phyloP scores from a whole-genome alignment of 1,140 invertebrate genomes.

The Cephus cinctus region DNA sequence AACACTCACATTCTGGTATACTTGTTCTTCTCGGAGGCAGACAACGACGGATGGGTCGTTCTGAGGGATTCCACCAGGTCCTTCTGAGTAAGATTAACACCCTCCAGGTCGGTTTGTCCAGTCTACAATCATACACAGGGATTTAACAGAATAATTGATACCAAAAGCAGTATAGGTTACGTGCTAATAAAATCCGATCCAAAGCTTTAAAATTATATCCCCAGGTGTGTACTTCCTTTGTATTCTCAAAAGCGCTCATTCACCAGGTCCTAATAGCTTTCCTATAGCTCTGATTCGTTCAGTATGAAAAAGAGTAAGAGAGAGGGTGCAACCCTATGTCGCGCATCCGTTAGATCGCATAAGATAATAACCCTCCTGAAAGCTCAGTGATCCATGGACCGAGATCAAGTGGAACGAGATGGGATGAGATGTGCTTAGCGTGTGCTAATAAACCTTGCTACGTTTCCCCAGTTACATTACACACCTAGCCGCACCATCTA shows the following conservation, averaged over 20 bases:
- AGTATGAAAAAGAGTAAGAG: too few species aligned
- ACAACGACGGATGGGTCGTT: slow-evolving; percentile 68
- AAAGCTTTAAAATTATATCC: too few species aligned
- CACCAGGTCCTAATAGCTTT: too few species aligned
- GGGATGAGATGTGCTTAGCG: slow-evolving; percentile 28
- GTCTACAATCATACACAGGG: too few species aligned
- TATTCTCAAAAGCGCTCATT: too few species aligned
- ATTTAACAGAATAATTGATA: too few species aligned
- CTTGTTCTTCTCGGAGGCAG: slow-evolving; percentile 59
- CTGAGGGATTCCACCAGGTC: slow-evolving; percentile 60
- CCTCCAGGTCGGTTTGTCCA: slow-evolving; percentile 6
- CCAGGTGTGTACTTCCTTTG: too few species aligned
- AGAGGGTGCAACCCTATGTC: too few species aligned
- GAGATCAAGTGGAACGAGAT: slow-evolving; percentile 31
- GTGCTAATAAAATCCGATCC: too few species aligned
- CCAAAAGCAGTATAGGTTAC: too few species aligned
- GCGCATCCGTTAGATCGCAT: slow-evolving; percentile 42
- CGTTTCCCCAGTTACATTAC: slow-evolving; percentile 43
- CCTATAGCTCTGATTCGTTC: too few species aligned
- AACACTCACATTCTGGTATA: slow-evolving; percentile 63
- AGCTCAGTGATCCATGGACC: slow-evolving; percentile 38
- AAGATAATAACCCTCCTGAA: slow-evolving; percentile 47
- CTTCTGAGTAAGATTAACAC: slow-evolving; percentile 46
- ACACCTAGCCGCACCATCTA: too few species aligned
- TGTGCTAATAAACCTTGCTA: slow-evolving; percentile 44